These are phyloP conservation scores for Anagrus nilaparvatae DNA, from an alignment of 1,140 invertebrate genomes.

Conservation along the genomic window DNA sequence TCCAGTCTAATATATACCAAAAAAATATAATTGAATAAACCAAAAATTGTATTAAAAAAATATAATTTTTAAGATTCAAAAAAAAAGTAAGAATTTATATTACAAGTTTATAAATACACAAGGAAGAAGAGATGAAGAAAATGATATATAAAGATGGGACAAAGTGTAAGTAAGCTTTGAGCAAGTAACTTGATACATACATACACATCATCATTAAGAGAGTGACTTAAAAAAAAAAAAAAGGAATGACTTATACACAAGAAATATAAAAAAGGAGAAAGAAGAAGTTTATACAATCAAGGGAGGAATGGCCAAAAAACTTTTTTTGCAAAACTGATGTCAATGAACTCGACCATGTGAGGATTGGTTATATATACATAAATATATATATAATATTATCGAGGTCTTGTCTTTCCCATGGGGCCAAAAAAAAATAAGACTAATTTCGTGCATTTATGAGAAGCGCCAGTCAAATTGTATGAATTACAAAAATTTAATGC, in stretches of 20 bases:
- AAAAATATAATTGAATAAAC: not conserved
- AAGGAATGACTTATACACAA: constrained; percentile 9
- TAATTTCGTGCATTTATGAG: constrained; percentile 41
- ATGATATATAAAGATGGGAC: constrained; percentile 5
- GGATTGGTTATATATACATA: constrained; percentile 21
- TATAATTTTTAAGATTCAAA: not conserved
- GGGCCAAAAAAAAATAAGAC: constrained; percentile 37
- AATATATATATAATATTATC: constrained; percentile 19
- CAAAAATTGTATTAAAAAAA: not conserved
- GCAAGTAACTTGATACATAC: constrained; percentile 13
- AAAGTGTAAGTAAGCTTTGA: constrained; percentile 2
- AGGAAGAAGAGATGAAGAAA: constrained; percentile 6
- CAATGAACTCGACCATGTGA: constrained; percentile 44
- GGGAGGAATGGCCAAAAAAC: constrained; percentile 17
- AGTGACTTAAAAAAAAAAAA: constrained; percentile 15
- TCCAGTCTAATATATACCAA: not conserved
- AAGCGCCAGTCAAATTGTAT: too few relatives aligned
- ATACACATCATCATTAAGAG: constrained; percentile 20
- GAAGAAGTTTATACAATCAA: constrained; percentile 7
- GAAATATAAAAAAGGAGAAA: constrained; percentile 24
- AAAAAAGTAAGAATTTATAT: not conserved
- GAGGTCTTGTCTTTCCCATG: constrained; percentile 45
- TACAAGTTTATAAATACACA: not conserved
- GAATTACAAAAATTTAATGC: too few relatives aligned
- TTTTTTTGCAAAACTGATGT: constrained; percentile 25